A percentile compares a stretch with the other conserved stretches of the same genome.
Evolutionary conservation across 2,113 vertebrate species (phyloP).

Genomic region (Carassius auratus): DNA sequence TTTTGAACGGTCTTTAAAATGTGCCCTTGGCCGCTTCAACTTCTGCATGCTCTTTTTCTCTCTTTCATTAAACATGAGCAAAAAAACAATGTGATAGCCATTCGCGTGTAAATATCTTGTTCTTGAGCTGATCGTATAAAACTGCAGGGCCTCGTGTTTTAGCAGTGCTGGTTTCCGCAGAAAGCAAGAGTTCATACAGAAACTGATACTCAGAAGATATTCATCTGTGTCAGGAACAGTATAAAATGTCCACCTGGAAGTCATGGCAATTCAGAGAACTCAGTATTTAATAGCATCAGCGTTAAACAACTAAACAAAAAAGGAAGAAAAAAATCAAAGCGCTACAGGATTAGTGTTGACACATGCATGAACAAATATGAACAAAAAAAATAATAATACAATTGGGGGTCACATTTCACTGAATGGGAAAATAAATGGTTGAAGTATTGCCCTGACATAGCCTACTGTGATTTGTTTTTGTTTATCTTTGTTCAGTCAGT

Average conservation of each 20-base stretch:
- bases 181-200: background rate
- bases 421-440: background rate
- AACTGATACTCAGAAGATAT: background rate
- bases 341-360: too few relatives aligned
- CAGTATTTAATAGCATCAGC: background rate
- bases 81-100: background rate
- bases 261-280: background rate
- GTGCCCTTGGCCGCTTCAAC: background rate
- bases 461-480: background rate
- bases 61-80: background rate
- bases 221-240: background rate
- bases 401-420: too few relatives aligned
- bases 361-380: too few relatives aligned
- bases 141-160: background rate
- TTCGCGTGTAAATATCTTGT: background rate
- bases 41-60: background rate
- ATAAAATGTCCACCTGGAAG: background rate
- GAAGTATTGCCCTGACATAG: background rate
- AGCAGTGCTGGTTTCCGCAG: background rate
- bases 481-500: background rate
- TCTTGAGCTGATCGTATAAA: background rate
- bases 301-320: background rate
- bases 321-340: background rate
- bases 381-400: too few relatives aligned
- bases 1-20: conserved; percentile 41